Base-by-base conservation (phyloP, 2,888 invertebrate species). In the Luperina nickerlii region DNA sequence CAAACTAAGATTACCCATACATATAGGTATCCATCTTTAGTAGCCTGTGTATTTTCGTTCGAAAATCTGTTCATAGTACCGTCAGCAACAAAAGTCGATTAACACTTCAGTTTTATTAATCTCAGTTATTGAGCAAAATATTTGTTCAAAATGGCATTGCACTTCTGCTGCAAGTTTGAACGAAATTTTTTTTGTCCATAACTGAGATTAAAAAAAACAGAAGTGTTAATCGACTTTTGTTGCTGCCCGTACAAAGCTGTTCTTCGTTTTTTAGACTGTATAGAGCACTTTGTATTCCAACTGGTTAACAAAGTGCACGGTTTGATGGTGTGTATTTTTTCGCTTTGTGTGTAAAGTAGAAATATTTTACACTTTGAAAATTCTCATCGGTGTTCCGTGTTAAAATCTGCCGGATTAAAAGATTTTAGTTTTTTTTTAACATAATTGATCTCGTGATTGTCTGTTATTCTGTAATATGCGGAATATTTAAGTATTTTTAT, bases 221-320 rank as follows among this genome's bases (percentile, higher is more conserved):
- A 32, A 32, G 32, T 32, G 32, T 32, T 32, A 32, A 32, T 32
- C 32, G 32, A 32, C 32, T 32, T 32, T 32, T 32, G 32, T 32
- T 32, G 32, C 32, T 1, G 32, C 0, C 32, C 32, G 32, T 32
- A 66, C 65, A 78, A 70, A 62, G 65, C 20, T 54, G 20, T 65
- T 69, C 24, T 62, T 4, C 24, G 3, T 48, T 45, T 42, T 57
- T 48, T 32, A 60, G 15, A 1, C 20, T 8, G 32, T 73, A 45
- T n/a, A 57, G 42, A 78, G 78, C 83, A 83, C 69, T 78, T 45
- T 78, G 38, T 60, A 15, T 69, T 63, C 24, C 60, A 38, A 51
- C 63, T 51, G 57, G 51, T 65, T 70, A n/a, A 70, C 60, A 73
- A 82, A 82, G 82, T 65, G 51, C 73, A 69, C 27, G 27, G 69